These are phyloP conservation scores for Teleiodes luculella DNA, from an alignment of 2,888 invertebrate genomes.

Conservation along the genomic window DNA sequence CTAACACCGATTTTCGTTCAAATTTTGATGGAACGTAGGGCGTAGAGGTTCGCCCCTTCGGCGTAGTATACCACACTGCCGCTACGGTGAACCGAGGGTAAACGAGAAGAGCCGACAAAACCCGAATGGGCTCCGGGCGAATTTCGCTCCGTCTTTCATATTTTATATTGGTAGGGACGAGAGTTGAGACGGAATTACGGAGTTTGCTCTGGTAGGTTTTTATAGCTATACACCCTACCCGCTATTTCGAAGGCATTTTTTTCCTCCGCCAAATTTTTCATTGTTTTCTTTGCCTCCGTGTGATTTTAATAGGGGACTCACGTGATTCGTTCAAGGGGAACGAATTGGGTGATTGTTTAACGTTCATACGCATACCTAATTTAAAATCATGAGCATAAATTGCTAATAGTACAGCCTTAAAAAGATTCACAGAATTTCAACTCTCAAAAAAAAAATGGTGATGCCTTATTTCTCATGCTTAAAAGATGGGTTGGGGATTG, in stretches of 20 bases:
- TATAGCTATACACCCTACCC: slow-evolving; percentile 50
- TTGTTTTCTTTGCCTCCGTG: slow-evolving; percentile 62
- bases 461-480: no score
- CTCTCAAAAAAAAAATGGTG: no score
- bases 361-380: no score
- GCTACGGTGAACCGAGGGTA: slow-evolving; percentile 57
- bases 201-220: slow-evolving; percentile 74
- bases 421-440: no score
- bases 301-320: slow-evolving; percentile 58
- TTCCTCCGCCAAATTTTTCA: slow-evolving; percentile 56
- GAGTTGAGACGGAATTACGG: slow-evolving; percentile 70
- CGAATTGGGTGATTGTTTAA: slow-evolving; percentile 20
- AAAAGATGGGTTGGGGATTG: no score
- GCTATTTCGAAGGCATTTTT: slow-evolving; percentile 62
- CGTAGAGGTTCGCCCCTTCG: slow-evolving; percentile 41
- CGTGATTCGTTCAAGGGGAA: slow-evolving; percentile 41
- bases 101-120: slow-evolving; percentile 47
- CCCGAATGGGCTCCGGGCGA: slow-evolving; percentile 47
- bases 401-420: no score
- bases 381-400: no score
- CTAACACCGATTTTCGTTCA: slow-evolving; percentile 46
- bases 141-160: slow-evolving; percentile 75
- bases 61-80: slow-evolving; percentile 58
- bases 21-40: slow-evolving; percentile 28
- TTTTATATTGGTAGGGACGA: slow-evolving; percentile 72